Base-by-base conservation (phyloP, 2,888 invertebrate genomes). In the Archips xylosteana region DNA sequence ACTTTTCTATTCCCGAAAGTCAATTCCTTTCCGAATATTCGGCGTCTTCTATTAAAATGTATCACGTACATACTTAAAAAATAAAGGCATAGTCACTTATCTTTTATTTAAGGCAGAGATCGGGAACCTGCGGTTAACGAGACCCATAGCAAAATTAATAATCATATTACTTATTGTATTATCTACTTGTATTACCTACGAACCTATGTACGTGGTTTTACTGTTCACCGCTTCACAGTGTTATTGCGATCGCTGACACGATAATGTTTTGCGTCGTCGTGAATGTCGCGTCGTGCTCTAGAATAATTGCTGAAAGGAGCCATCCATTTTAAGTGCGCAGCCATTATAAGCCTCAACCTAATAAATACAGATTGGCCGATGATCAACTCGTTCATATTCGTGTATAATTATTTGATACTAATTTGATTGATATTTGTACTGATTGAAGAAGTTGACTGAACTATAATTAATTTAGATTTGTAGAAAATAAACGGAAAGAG, bases 271-370 rank as follows among this genome's bases (percentile, higher is more conserved):
- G 80, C 82, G 34, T 32, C 57, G 68, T 73, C 69, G 73, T 68
- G 68, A 73, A 72, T 47, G 67, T 57, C 67, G 75, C 74, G 78
- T 79, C 83, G 78, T 83, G 85, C 82, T 85, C 84, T 83, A 84
- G 83, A 85, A 85, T 83, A 75, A 83, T 82, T 80, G 78, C 83
- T 82, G 78, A 83, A 83, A 84, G 70, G 76, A 64, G 63, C 64
- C 59, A n/a, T 36, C 10, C 8, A 47, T 47, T 23, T 0, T 12
- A 63, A 47, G 47, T 63, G 47, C 47, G 13, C 47, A 3, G n/a
- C 45, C 63, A 63, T 63, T 32, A 63, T 15, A 49, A 47, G 59
- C 32, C 32, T 10, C n/a, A 32, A 71, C 34, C 60, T 51, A 66
- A 61, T 71, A 60, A 66, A 71, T 39, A 15, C 32, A 39, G n/a